A percentile compares a stretch with the other conserved stretches of the same genome.
Conservation (phyloP, 2,888 invertebrate species). For the Drosophila fulvimacula region DNA sequence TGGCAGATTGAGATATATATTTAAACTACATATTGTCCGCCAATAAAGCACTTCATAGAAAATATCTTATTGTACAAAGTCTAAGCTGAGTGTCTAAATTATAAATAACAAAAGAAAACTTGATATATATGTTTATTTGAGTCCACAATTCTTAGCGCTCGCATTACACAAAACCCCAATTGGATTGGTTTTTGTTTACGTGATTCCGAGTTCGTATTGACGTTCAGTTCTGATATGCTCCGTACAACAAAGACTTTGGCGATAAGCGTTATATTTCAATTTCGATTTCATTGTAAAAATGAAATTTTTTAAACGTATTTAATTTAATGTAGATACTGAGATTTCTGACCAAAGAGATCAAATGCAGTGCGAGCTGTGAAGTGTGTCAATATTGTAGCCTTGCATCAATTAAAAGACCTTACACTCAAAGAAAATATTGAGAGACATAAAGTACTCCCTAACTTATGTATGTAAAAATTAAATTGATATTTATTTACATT, state of each 20-base stretch:
- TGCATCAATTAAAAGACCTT: constrained; percentile 7
- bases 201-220: constrained; percentile 14
- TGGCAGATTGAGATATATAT: constrained; percentile 9
- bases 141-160: constrained; percentile 1
- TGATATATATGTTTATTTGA: not conserved
- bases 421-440: constrained; percentile 1
- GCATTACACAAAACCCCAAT: constrained; percentile 24
- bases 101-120: constrained; percentile 3
- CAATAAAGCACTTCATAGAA: not conserved
- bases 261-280: constrained; percentile 36
- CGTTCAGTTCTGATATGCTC: constrained; percentile 1
- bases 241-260: constrained; percentile 31
- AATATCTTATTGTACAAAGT: constrained; percentile 13
- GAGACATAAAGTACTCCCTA: not conserved
- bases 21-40: constrained; percentile 11
- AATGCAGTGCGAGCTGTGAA: constrained; percentile 1
- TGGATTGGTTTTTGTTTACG: constrained; percentile 17
- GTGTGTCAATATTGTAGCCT: not conserved
- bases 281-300: constrained; percentile 16
- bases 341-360: constrained; percentile 21
- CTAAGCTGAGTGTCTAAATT: constrained; percentile 4
- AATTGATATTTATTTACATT: no score
- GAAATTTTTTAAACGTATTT: constrained; percentile 25
- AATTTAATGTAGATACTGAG: constrained; percentile 13
- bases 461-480: no score